Percentiles rank a stretch among this genome's conserved stretches.
Conservation (phyloP, 2,797 vertebrate genomes). For the Threskiornis aethiopicus region DNA sequence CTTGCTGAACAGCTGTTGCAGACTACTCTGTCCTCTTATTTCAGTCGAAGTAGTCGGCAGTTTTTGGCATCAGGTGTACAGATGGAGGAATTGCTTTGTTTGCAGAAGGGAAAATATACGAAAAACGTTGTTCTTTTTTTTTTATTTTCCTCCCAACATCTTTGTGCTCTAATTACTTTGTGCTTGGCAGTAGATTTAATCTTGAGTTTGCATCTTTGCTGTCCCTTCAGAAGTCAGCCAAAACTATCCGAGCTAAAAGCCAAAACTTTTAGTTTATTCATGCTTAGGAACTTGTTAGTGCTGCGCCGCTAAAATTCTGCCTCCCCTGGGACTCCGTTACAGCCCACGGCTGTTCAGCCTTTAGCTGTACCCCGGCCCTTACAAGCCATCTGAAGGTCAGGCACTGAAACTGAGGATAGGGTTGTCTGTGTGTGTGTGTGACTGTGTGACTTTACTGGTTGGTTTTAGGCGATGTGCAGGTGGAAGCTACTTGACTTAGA, state of each 20-base stretch:
- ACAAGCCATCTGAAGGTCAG: neutral
- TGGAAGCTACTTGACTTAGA: neutral
- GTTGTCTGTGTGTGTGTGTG: neutral
- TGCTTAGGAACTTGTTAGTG: neutral
- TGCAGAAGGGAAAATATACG: neutral
- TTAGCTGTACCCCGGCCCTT: neutral
- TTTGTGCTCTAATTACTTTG: neutral
- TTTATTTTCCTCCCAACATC: neutral
- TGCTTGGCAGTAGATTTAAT: constrained; percentile 2
- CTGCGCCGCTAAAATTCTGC: neutral
- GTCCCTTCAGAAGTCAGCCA: neutral
- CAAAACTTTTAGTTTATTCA: neutral
- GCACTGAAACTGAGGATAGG: neutral
- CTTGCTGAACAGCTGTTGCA: neutral
- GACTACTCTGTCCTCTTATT: neutral
- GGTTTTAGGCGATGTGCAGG: neutral
- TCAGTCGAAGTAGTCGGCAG: accelerated
- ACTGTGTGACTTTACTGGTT: neutral
- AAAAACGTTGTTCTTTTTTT: neutral
- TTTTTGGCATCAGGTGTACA: neutral
- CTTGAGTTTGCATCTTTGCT: neutral
- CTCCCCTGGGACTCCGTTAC: neutral
- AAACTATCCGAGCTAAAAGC: neutral
- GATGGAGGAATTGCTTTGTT: neutral
- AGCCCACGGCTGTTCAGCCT: neutral